phyloP scores from a whole-genome alignment of 2,888 invertebrate species.

The Mimachlamys varia region DNA sequence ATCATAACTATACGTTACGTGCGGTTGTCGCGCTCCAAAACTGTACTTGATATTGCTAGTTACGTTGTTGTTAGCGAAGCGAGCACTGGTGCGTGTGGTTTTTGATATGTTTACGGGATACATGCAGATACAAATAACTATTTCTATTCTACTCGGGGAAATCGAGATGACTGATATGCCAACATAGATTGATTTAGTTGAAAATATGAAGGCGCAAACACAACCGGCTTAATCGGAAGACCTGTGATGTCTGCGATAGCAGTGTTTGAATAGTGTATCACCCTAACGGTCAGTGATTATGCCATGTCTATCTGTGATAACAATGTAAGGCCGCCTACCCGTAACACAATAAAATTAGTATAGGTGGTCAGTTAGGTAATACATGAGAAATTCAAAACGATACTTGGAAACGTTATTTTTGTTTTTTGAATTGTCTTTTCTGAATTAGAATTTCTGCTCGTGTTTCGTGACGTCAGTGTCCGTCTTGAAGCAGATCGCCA shows the following conservation, averaged over 20 bases:
- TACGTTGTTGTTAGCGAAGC: background rate
- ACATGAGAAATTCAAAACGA: background rate
- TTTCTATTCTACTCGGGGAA: background rate
- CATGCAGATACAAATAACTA: conserved; percentile 21
- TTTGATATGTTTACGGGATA: conserved; percentile 13
- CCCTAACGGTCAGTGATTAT: background rate
- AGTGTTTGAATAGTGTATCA: background rate
- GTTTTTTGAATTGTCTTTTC: background rate
- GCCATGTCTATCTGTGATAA: background rate
- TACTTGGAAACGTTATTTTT: background rate
- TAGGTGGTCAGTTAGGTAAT: background rate
- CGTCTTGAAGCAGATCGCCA: background rate
- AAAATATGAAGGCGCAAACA: background rate
- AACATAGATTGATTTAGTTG: conserved; percentile 6
- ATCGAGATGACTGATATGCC: conserved; percentile 15
- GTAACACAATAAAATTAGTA: background rate
- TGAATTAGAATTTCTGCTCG: background rate
- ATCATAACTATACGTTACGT: background rate
- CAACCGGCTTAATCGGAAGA: background rate
- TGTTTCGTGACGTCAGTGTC: background rate
- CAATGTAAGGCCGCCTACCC: background rate
- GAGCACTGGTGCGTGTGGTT: background rate
- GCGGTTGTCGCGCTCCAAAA: background rate
- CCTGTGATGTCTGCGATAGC: conserved; percentile 8
- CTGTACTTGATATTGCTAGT: background rate